phyloP scores from a whole-genome alignment of 2,113 vertebrate species.

The Psophia crepitans region DNA sequence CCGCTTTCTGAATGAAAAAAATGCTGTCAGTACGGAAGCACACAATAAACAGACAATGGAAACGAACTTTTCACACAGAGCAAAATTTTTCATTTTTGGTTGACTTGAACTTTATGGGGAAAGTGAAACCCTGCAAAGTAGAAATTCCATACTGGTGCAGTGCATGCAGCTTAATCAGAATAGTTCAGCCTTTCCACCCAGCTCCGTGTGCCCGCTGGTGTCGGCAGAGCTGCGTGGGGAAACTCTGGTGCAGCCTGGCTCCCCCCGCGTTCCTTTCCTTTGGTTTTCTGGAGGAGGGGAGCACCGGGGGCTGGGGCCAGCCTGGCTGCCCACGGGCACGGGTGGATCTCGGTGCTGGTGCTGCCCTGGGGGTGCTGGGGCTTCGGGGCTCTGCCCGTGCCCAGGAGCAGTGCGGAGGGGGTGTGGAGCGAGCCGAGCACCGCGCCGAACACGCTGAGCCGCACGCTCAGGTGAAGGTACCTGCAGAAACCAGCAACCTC shows the following conservation, averaged over 20 bases:
- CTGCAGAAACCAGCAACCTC: neutral
- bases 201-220: neutral
- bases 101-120: neutral
- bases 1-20: neutral
- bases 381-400: neutral
- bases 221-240: neutral
- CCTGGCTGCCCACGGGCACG: fast-evolving
- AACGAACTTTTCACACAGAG: neutral
- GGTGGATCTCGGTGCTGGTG: neutral
- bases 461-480: fast-evolving
- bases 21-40: neutral
- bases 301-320: neutral
- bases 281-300: neutral
- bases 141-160: too few species aligned
- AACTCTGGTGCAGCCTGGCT: neutral
- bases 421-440: neutral
- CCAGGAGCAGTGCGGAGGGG: fast-evolving
- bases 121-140: neutral
- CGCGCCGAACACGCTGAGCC: fast-evolving
- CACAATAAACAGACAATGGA: too few species aligned
- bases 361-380: neutral
- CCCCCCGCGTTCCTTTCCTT: neutral
- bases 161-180: too few species aligned
- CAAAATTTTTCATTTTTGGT: neutral
- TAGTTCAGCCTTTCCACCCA: neutral